A percentile compares a stretch with the other conserved stretches of the same genome.
Conservation (phyloP, 2,888 invertebrate genomes). For the Axea sp. region DNA sequence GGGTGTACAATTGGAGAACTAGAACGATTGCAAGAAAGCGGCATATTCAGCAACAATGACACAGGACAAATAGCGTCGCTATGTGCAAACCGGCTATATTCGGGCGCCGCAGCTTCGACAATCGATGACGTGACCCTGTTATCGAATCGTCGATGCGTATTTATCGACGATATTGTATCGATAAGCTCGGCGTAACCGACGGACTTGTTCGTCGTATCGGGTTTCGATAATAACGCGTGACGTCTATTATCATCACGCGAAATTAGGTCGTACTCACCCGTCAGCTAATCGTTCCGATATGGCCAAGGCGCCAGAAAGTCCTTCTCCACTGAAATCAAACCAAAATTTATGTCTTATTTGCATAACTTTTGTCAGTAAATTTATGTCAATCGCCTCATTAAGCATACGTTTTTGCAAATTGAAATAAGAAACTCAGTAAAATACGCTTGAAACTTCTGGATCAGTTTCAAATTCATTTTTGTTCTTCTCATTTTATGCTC, state of each 20-base stretch:
- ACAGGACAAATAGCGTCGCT: constrained; percentile 46
- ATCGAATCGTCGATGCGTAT: constrained; percentile 52
- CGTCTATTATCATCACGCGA: constrained; percentile 50
- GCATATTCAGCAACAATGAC: constrained; percentile 30
- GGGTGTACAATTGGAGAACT: constrained; percentile 25
- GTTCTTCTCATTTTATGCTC: too few relatives aligned
- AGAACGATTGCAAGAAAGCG: constrained; percentile 52
- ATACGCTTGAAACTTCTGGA: too few relatives aligned
- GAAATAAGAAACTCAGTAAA: too few relatives aligned
- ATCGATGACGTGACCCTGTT: constrained; percentile 58
- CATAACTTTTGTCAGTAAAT: constrained; percentile 5
- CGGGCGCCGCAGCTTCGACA: constrained; percentile 34
- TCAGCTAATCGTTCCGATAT: constrained; percentile 43
- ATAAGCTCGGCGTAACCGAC: constrained; percentile 45
- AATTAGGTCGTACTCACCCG: constrained; percentile 56
- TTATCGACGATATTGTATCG: constrained; percentile 50
- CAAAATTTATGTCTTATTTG: constrained; percentile 31
- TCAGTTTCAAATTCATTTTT: too few relatives aligned
- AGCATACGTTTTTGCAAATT: too few relatives aligned
- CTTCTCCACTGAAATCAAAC: constrained; percentile 36
- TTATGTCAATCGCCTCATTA: not conserved
- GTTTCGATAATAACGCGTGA: constrained; percentile 47
- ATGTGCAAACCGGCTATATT: constrained; percentile 31
- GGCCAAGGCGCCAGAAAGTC: constrained; percentile 40
- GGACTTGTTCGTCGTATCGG: constrained; percentile 50